Conservation (phyloP, 2,797 vertebrate genomes). For the Pangasius krempfi region DNA sequence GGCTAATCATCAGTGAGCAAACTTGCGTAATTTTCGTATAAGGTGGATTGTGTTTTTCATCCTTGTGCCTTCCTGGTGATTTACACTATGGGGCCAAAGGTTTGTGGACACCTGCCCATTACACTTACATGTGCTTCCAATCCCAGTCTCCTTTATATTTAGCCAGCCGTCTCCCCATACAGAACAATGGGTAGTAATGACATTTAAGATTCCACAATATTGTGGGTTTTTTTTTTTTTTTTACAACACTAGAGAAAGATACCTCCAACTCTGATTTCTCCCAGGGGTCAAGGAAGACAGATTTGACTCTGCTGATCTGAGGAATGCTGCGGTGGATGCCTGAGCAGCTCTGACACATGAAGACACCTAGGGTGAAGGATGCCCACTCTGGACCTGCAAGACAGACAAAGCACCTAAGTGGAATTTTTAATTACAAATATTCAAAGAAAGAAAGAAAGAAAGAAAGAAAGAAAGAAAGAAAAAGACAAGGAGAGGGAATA, state of each 20-base stretch:
- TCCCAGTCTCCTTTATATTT: not conserved
- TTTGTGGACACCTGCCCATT: too few relatives aligned
- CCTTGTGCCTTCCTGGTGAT: too few relatives aligned
- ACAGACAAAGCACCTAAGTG: not conserved
- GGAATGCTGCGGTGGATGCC: slow-evolving; percentile 91
- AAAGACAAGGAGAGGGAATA: not conserved
- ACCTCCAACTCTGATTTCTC: slow-evolving; percentile 90
- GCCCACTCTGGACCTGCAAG: slow-evolving; percentile 92
- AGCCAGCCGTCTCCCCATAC: not conserved
- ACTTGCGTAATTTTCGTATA: too few relatives aligned
- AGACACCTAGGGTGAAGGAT: slow-evolving; percentile 89
- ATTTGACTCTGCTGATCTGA: slow-evolving; percentile 91
- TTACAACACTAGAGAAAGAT: not conserved
- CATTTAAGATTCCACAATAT: not conserved
- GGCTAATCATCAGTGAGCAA: too few relatives aligned
- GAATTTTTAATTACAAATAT: not conserved
- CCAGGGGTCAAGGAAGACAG: slow-evolving; percentile 82
- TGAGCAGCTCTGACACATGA: slow-evolving; percentile 92
- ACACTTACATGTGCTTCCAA: too few relatives aligned
- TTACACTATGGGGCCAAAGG: too few relatives aligned
- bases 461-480: not conserved
- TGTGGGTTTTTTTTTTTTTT: not conserved
- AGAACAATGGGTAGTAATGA: not conserved
- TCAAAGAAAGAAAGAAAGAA: not conserved
- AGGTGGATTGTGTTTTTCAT: too few relatives aligned